Evolutionary conservation across 2,797 vertebrate genomes (phyloP).

Genomic region (Rhincodon typus): DNA sequence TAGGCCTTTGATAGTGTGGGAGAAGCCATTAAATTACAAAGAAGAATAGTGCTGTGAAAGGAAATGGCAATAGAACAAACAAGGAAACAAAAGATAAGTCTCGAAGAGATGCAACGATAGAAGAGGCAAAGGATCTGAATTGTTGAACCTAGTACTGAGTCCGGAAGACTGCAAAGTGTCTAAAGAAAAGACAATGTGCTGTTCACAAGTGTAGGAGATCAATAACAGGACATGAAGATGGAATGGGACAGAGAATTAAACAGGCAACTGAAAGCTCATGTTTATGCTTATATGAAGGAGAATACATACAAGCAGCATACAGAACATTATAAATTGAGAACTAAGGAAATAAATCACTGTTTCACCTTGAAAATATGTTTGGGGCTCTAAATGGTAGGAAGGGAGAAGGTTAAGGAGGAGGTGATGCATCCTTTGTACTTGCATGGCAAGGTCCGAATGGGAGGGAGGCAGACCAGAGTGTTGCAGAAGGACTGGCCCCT

Average conservation of each 20-base stretch:
- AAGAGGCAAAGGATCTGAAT: background rate
- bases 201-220: background rate
- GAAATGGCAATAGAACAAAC: background rate
- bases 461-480: background rate
- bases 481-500: background rate
- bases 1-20: background rate
- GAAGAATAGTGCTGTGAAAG: background rate
- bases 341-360: background rate
- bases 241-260: background rate
- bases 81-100: background rate
- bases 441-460: background rate
- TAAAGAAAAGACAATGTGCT: background rate
- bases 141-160: background rate
- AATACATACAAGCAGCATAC: too few relatives aligned
- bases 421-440: too few relatives aligned
- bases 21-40: background rate
- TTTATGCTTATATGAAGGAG: too few relatives aligned
- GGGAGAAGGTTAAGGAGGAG: background rate
- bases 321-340: background rate
- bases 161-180: background rate
- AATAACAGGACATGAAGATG: background rate
- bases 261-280: background rate
- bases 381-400: background rate
- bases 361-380: background rate
- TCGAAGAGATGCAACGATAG: background rate